Percentiles rank a stretch among this genome's conserved stretches.
Evolutionary conservation across 2,888 invertebrate genomes (phyloP).

Genomic region (Hirtodrosophila cameraria): DNA sequence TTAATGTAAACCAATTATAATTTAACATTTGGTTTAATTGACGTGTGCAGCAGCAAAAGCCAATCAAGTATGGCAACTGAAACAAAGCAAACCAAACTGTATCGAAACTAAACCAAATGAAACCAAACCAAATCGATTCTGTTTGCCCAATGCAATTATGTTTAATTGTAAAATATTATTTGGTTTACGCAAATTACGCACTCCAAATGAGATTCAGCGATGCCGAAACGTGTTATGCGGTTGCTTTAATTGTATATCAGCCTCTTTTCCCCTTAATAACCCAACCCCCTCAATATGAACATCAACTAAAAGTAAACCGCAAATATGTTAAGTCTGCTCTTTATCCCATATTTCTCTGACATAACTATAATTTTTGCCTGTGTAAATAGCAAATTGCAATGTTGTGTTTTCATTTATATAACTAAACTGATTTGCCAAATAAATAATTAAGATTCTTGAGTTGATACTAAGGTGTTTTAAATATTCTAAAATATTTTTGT

Average conservation of each 20-base stretch:
- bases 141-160: slow-evolving; percentile 66
- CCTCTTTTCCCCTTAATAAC: background rate
- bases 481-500: too few species aligned
- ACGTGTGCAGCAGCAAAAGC: slow-evolving; percentile 19
- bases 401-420: background rate
- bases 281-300: slow-evolving; percentile 1
- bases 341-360: background rate
- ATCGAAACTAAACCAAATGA: background rate
- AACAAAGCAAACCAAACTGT: slow-evolving; percentile 9
- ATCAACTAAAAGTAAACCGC: slow-evolving; percentile 41
- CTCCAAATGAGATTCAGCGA: slow-evolving; percentile 46
- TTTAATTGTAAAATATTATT: slow-evolving; percentile 72
- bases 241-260: slow-evolving; percentile 34
- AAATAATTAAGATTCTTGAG: too few species aligned
- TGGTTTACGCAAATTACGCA: slow-evolving; percentile 67
- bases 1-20: slow-evolving; percentile 26
- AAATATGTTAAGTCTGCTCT: slow-evolving; percentile 13
- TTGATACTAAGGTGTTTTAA: too few species aligned
- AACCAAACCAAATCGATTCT: slow-evolving; percentile 22
- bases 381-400: too few species aligned
- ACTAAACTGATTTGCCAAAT: background rate
- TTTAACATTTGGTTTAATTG: slow-evolving; percentile 38
- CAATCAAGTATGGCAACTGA: slow-evolving; percentile 41
- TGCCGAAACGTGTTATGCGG: slow-evolving; percentile 55
- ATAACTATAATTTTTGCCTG: slow-evolving; percentile 25